A percentile compares a stretch with the other conserved stretches of the same genome.
Conservation (phyloP, 2,797 vertebrate species). For the Protosalanx chinensis region DNA sequence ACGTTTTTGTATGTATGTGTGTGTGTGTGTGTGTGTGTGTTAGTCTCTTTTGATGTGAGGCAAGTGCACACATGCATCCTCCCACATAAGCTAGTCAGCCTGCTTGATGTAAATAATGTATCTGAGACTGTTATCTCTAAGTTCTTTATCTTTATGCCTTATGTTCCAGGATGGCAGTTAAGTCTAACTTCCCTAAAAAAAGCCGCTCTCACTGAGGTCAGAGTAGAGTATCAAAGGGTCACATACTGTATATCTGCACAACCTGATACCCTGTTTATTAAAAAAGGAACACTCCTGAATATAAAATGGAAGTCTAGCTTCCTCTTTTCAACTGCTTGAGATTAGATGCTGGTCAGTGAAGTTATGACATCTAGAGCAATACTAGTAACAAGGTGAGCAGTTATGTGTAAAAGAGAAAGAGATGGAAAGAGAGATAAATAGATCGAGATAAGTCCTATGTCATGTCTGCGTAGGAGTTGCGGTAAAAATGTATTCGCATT, state of each 20-base stretch:
- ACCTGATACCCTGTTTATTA: conserved; percentile 40
- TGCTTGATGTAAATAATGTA: background rate
- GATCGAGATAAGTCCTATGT: background rate
- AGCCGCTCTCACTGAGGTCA: conserved; percentile 33
- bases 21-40: conserved; percentile 7
- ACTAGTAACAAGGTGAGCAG: background rate
- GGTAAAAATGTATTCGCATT: background rate
- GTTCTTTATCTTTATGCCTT: conserved; percentile 46
- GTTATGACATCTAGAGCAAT: background rate
- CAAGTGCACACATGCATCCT: background rate
- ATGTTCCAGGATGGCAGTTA: conserved; percentile 53
- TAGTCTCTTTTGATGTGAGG: background rate
- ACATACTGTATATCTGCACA: background rate
- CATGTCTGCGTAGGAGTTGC: background rate
- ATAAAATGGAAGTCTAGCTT: conserved; percentile 47
- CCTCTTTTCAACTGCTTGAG: conserved; percentile 65
- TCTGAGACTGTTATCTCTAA: conserved; percentile 36
- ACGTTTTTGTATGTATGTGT: background rate
- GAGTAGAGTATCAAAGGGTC: background rate
- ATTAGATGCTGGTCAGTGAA: conserved; percentile 12
- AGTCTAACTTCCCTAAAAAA: conserved; percentile 63
- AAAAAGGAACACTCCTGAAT: conserved; percentile 47
- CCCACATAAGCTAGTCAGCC: conserved; percentile 7
- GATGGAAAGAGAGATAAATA: background rate
- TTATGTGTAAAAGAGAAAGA: background rate